phyloP scores from a whole-genome alignment of 2,797 vertebrate species.

The Tamandua tetradactyla region DNA sequence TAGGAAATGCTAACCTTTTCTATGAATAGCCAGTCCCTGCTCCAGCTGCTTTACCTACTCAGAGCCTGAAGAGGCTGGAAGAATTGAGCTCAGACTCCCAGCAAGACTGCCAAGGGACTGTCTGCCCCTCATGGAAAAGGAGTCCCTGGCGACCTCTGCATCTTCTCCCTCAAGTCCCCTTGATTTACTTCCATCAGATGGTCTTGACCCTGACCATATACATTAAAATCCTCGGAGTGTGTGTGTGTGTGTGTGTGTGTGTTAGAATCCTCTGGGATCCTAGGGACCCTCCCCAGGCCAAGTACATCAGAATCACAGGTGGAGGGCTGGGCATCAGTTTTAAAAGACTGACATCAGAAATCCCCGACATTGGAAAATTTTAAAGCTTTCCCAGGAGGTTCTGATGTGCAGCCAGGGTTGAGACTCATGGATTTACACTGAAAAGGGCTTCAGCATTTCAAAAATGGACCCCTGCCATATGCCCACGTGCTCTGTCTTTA shows the following conservation, averaged over 20 bases:
- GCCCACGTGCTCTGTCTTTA: background rate
- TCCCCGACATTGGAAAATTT: too few species aligned
- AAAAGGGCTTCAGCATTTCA: background rate
- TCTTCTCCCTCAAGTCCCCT: background rate
- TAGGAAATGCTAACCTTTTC: background rate
- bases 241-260: too few species aligned
- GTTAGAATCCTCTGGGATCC: background rate
- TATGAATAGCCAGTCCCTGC: background rate
- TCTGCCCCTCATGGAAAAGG: rapidly evolving
- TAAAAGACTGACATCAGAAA: too few species aligned
- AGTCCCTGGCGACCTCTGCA: background rate
- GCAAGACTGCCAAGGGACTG: background rate
- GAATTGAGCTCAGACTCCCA: background rate
- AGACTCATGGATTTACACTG: background rate
- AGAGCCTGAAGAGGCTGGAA: background rate
- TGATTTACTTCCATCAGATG: background rate
- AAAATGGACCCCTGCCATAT: background rate
- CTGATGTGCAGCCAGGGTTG: background rate
- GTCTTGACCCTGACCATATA: background rate
- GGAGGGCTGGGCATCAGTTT: too few species aligned
- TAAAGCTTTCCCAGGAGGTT: background rate
- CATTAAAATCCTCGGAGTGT: background rate
- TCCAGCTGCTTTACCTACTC: background rate
- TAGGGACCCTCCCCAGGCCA: background rate
- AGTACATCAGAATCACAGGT: background rate